Evolutionary conservation across 2,113 vertebrate genomes (phyloP).

Genomic region (Cinclus mexicanus): DNA sequence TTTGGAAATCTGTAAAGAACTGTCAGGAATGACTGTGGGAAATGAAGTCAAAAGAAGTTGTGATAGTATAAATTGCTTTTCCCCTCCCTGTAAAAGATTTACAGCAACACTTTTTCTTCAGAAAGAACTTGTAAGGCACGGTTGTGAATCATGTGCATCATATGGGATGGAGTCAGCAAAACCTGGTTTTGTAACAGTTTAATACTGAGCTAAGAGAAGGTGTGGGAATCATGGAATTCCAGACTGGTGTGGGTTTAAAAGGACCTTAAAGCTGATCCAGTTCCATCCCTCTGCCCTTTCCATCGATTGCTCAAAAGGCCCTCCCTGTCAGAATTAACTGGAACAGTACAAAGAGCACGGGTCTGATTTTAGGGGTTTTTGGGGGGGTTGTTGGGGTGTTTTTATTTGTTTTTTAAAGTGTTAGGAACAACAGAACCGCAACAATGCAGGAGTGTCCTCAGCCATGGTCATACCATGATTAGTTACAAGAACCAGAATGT

Average conservation of each 20-base stretch:
- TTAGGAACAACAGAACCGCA: background rate
- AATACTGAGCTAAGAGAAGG: background rate
- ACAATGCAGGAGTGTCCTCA: background rate
- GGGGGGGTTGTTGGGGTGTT: background rate
- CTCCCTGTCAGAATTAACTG: background rate
- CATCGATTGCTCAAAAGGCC: background rate
- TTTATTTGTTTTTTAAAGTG: background rate
- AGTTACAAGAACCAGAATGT: background rate
- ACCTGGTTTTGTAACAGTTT: background rate
- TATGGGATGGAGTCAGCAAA: background rate
- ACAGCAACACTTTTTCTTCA: background rate
- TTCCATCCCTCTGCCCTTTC: background rate
- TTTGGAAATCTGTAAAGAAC: background rate
- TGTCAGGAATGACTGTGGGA: background rate
- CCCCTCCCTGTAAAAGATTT: background rate
- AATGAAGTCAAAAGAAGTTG: background rate
- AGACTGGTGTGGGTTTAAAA: background rate
- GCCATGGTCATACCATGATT: accelerated
- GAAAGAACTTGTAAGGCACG: background rate
- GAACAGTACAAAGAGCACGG: background rate
- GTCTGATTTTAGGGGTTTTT: accelerated
- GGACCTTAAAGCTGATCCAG: background rate
- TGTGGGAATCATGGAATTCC: background rate
- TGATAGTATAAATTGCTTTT: background rate
- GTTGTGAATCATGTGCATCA: background rate